Evolutionary conservation across 1,140 invertebrate species (phyloP).

Genomic region (Papilio polytes): DNA sequence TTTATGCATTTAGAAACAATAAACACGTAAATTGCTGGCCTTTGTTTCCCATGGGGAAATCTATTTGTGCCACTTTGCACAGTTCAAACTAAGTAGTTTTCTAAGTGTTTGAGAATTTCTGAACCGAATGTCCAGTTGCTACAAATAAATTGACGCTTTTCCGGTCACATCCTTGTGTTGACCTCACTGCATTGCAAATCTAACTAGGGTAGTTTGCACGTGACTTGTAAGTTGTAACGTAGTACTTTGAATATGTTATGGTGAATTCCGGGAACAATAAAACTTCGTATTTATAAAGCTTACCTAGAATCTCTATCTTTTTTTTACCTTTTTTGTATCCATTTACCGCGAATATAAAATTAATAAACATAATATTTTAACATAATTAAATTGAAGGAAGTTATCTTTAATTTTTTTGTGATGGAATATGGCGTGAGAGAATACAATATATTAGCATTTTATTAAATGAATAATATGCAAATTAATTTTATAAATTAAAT

Average conservation of each 20-base stretch:
- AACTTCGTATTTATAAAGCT: neutral
- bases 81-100: neutral
- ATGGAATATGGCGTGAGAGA: slow-evolving; percentile 1
- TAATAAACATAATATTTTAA: neutral
- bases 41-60: neutral
- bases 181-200: neutral
- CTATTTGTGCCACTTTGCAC: neutral
- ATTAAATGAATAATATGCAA: slow-evolving; percentile 28
- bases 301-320: neutral
- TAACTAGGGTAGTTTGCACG: neutral
- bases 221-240: neutral
- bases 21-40: no score
- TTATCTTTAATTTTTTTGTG: neutral
- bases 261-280: neutral
- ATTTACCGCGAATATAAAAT: neutral
- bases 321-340: neutral
- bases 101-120: neutral
- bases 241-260: neutral
- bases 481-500: slow-evolving; percentile 22
- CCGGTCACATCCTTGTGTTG: slow-evolving; percentile 3
- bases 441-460: slow-evolving; percentile 26
- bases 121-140: neutral
- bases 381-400: neutral
- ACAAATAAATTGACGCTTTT: neutral
- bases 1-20: no score